Base-by-base conservation (phyloP, 64 coral and sea anemone genomes). In the Hydrozoanthus tunicans region DNA sequence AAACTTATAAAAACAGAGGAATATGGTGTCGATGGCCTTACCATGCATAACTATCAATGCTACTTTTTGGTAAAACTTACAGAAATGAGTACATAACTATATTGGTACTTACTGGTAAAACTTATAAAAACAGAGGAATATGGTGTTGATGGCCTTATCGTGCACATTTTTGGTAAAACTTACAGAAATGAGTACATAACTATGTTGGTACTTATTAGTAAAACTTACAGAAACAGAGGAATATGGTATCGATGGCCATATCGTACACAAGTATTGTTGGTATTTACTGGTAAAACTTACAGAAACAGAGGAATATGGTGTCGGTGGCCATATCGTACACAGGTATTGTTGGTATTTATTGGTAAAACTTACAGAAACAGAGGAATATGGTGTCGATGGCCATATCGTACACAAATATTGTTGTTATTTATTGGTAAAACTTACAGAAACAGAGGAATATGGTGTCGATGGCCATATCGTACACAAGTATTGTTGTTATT, bases 91-190 rank as follows among this genome's bases (percentile, higher is more conserved):
- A 43, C 32, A 43, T 43, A 43, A 43, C 32, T 43, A 43, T 43
- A 43, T 43, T 43, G 32, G 32, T 43, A 43, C 32, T 43, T 43
- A 43, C 32, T 43, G 32, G 32, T 43, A 51, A 0, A 72, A 98
- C 96, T 98, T 90, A 98, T 20, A 86, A 86, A 94, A 94, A 78
- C 96, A 98, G 56, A 98, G 85, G 86, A 98, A 43, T 43, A 43
- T 43, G 32, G 32, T 2, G 32, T 43, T 43, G 32, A 43, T 43
- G 32, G 32, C 62, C 32, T n/a, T 14, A 64, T 64, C 10, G 56
- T 14, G 32, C 32, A 43, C 32, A 43, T 43, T 43, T 43, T 43
- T 43, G 32, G 32, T 43, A 66, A 9, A 64, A 64, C 3, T 15
- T 17, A 13, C 12, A 66, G 12, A 66, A 74, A 12, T 69, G 7